These are phyloP conservation scores for Thereva unica DNA, from an alignment of 2,888 invertebrate species.

Conservation along the genomic window DNA sequence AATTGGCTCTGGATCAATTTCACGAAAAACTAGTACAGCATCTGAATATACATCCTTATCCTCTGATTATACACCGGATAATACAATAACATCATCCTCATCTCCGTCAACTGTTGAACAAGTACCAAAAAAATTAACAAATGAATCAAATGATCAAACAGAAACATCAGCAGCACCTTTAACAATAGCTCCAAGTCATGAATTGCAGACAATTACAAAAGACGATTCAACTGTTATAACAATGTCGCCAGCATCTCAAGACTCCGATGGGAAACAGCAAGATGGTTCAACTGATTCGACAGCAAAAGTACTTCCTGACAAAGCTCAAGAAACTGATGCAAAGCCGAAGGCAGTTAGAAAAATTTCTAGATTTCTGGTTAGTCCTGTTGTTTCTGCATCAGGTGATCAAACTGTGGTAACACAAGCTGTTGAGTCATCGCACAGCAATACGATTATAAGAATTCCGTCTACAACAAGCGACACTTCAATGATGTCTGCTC, in stretches of 20 bases:
- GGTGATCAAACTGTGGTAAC: slow-evolving; percentile 41
- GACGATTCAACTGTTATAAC: background rate
- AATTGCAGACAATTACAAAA: background rate
- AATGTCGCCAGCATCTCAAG: background rate
- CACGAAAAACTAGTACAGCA: slow-evolving; percentile 64
- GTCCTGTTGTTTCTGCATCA: slow-evolving; percentile 69
- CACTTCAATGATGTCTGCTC: background rate
- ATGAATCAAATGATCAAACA: slow-evolving; percentile 23
- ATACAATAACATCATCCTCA: slow-evolving; percentile 55
- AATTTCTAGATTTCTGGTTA: slow-evolving; percentile 80
- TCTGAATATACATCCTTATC: slow-evolving; percentile 59
- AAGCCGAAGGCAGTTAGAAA: slow-evolving; percentile 67
- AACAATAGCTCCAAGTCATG: background rate
- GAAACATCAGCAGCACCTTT: background rate
- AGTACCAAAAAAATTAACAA: slow-evolving; percentile 37
- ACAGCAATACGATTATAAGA: background rate
- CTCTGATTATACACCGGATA: slow-evolving; percentile 63
- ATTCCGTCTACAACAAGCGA: too few relatives aligned
- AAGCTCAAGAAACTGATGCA: slow-evolving; percentile 46
- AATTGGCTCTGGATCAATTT: slow-evolving; percentile 54
- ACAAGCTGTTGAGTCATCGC: slow-evolving; percentile 41
- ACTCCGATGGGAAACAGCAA: background rate
- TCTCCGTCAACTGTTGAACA: slow-evolving; percentile 46
- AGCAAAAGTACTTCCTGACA: background rate
- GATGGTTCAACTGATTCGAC: background rate